Base-by-base conservation (phyloP, 2,113 vertebrate species). In the Conger conger region DNA sequence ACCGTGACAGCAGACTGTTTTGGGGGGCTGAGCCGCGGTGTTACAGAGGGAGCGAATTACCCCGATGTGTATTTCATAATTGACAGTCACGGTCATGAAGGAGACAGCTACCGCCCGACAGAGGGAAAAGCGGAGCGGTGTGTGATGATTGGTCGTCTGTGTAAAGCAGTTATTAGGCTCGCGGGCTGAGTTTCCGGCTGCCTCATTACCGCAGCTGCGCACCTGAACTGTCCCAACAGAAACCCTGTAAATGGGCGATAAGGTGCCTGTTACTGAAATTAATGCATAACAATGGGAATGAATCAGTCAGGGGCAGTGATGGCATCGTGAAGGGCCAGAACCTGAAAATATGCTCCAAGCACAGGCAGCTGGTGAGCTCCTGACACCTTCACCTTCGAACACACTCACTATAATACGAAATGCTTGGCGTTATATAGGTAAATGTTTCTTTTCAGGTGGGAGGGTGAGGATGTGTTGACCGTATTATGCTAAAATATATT, bases 71-170 rank as follows among this genome's bases (percentile, higher is more conserved):
- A 38, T 40, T 42, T 81, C 36, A 80, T 90, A 92, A 90, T 89
- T 78, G 84, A 89, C n/a, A 88, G 91, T 91, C 89, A 93, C 37
- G 89, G 57, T 83, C 90, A 89, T 82, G 87, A 80, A 35, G 18
- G 45, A 33, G 30, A 20, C 80, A 50, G 15, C 45, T 23, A 50
- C 50, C 18, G 27, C 68, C 2, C n/a, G 68, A 33, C 11, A 73
- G n/a, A 73, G 68, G 13, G 68, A 33, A 73, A 33, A 73, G 27
- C n/a, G n/a, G 27, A 73, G 68, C 68, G 0, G n/a, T 73, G 27
- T 73, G 68, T 30, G n/a, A 33, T 73, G 27, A 73, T 73, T 73
- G n/a, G 68, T 33, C 27, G n/a, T 7, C 68, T 73, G 23, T 73
- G n/a, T 73, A 73, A 73, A 33, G 68, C 27, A 73, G 13, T 73